Evolutionary conservation across 2,888 invertebrate genomes (phyloP), one percentile per base, ranked within the genome.

Genomic region (Andricus curvator): DNA sequence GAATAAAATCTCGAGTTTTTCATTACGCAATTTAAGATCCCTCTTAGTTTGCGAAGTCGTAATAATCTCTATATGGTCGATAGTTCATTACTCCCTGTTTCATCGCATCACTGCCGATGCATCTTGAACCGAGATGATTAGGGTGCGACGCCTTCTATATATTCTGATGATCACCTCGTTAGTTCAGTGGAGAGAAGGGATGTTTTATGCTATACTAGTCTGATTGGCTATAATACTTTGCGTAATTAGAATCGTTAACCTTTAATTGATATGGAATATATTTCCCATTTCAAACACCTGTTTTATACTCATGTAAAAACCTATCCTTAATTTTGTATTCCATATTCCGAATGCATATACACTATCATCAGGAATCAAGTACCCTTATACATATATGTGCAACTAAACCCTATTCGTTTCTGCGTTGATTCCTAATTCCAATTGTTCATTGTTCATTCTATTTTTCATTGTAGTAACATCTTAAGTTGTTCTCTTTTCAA

Each of bases 81-180:
- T 48, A 56, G 56, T 74, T 74, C 33, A 74, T 56, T 74, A 56
- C 56, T 56, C 37, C 51, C 33, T 74, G 56, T 74, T 74, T 60
- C 9, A 74, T 74, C 56, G 56, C 74, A 74, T 74, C 74, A 51
- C n/a, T 74, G 87, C 80, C 77, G 79, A 41, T 66, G 80, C 81
- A 70, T 78, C 66, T 82, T 81, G 80, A 67, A 84, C 68, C 80
- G 80, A 82, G 81, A 78, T 67, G 81, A 74, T 68, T 78, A 78
- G 29, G 84, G 84, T 82, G 78, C 74, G 79, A 70, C 29, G 51
- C 62, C 56, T 81, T 78, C 74, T 56, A 78, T 74, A 60, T 81
- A 79, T 83, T 83, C 81, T 80, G 77, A 80, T 84, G 80, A 84
- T 83, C 80, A 83, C 78, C 79, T 80, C 81, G 83, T 74, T 80